Base-by-base conservation (phyloP, 2,888 invertebrate species). In the Nymphalis polychloros region DNA sequence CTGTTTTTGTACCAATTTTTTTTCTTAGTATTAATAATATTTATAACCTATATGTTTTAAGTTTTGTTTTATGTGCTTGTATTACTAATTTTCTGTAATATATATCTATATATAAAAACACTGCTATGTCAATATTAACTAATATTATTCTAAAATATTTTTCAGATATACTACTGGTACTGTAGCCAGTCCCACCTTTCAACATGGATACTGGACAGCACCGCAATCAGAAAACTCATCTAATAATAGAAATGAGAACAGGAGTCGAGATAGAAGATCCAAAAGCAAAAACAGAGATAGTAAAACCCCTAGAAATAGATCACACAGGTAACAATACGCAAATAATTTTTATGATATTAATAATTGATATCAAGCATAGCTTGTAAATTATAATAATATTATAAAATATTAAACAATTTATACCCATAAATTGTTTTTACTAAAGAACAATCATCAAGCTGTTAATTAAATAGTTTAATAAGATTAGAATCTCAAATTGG, bases 131-230 rank as follows among this genome's bases (percentile, higher is more conserved):
- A 41, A 13, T 41, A 13, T 3, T 41, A 41, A 41, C 41, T 13
- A 41, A 13, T 27, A 8, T 23, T 16, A 5, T 52, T 13, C 6
- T 23, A 19, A 10, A 50, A 50, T 53, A 59, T 59, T 27, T 74
- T 72, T 31, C 81, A 90, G 91, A 17, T 89, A 90, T 73, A 84
- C 90, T 55, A 84, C 88, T 1, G 86, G 83, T 2, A 72, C 84
- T 6, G 80, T 79, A 0, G 75, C 84, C 2, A 78, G 87, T 0
- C 89, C 90, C 2, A 89, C 90, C 23, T 90, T 89, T 80, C 92
- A 92, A 74, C 91, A 90, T 73, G 92, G 90, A 10, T 92, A 93
- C 77, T 92, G 92, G 92, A 92, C 92, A 0, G 91, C 90, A 0
- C 80, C 89, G 0, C 89, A 87, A 70, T 64, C 62, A 10, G 76